phyloP scores from a whole-genome alignment of 2,113 vertebrate genomes.

The Lepus europaeus region DNA sequence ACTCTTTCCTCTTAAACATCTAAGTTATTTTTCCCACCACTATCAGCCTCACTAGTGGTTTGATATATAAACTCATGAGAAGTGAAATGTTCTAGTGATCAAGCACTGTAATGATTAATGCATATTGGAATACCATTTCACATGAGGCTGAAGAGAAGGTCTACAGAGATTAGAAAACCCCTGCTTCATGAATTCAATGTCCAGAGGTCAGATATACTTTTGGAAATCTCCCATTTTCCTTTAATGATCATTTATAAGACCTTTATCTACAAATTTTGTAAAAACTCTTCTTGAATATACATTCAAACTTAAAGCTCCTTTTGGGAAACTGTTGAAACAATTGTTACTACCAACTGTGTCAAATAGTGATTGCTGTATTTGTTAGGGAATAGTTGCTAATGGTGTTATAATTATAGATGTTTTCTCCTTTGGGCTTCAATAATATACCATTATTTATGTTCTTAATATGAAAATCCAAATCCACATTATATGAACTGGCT shows the following conservation, averaged over 20 bases:
- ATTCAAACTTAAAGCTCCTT: background rate
- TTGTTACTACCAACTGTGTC: background rate
- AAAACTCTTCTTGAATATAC: background rate
- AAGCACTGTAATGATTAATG: background rate
- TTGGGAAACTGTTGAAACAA: constrained; percentile 1
- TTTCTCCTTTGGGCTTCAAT: background rate
- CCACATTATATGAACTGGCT: background rate
- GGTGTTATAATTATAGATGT: background rate
- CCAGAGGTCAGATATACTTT: background rate
- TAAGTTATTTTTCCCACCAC: background rate
- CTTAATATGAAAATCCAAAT: background rate
- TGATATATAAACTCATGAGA: background rate
- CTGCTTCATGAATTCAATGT: constrained; percentile 1
- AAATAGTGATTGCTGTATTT: background rate
- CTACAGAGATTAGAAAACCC: background rate
- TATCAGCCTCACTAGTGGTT: background rate
- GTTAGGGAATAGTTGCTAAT: background rate
- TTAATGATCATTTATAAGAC: background rate
- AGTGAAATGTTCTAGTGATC: background rate
- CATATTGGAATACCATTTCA: background rate
- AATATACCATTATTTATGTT: background rate
- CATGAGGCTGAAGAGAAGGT: background rate
- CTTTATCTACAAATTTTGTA: constrained; percentile 4
- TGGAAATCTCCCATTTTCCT: background rate
- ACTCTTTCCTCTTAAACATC: background rate